Conservation (phyloP, 2,113 vertebrate genomes). For the Spilogale gracilis region DNA sequence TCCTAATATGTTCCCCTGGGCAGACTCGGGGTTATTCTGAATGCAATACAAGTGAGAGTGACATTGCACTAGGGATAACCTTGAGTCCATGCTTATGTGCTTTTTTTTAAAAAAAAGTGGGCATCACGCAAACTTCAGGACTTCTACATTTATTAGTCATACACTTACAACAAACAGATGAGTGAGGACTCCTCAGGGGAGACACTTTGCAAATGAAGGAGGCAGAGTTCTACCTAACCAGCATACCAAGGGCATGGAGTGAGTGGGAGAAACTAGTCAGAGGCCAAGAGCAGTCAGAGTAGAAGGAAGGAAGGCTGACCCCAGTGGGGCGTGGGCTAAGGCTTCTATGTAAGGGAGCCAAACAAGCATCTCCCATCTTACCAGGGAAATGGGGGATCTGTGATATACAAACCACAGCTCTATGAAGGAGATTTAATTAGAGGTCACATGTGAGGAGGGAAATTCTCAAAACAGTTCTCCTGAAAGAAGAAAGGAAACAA, state of each 20-base stretch:
- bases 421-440: neutral
- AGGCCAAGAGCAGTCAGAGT: neutral
- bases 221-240: neutral
- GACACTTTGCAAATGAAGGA: neutral
- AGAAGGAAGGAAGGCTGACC: neutral
- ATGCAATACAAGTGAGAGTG: neutral
- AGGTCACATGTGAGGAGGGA: neutral
- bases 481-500: neutral
- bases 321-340: accelerated
- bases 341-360: neutral
- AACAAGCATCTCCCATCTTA: too few species aligned
- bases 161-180: neutral
- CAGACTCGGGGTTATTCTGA: conserved; percentile 35
- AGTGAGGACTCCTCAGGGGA: neutral
- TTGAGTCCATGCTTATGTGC: neutral
- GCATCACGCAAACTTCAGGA: neutral
- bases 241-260: neutral
- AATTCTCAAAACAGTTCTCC: neutral
- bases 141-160: neutral
- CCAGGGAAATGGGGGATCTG: neutral
- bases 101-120: neutral
- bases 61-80: neutral
- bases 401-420: neutral
- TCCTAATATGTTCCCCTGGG: neutral
- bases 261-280: neutral